These are phyloP conservation scores for Pantelozetes paolii DNA, from an alignment of 2,888 invertebrate species.

Conservation along the genomic window DNA sequence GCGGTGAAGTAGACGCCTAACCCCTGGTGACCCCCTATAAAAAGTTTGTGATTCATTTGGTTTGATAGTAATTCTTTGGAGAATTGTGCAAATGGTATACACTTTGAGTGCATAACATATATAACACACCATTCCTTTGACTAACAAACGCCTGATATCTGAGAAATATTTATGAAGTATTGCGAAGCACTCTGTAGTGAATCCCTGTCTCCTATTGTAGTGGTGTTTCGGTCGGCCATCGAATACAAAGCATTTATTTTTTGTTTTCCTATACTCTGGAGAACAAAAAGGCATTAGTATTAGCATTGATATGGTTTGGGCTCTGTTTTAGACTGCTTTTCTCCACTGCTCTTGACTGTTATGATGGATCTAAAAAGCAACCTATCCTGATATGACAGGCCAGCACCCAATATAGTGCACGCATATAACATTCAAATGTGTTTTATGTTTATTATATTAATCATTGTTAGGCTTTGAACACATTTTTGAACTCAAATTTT, in stretches of 20 bases:
- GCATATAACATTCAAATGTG: conserved; percentile 23
- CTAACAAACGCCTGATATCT: conserved; percentile 34
- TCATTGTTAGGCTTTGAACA: background rate
- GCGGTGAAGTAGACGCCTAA: too few species aligned
- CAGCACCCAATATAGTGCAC: conserved; percentile 28
- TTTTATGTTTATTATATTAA: conserved; percentile 11
- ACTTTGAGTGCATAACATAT: conserved; percentile 1
- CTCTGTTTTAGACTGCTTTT: conserved; percentile 22
- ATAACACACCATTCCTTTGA: conserved; percentile 30
- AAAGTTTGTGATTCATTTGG: conserved; percentile 34
- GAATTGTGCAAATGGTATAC: conserved; percentile 33
- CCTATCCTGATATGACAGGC: conserved; percentile 33
- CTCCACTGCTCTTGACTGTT: conserved; percentile 22
- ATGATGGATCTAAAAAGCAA: conserved; percentile 24
- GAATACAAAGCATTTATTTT: conserved; percentile 36
- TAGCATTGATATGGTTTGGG: conserved; percentile 29
- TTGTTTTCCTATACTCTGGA: conserved; percentile 29
- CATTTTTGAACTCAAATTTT: background rate
- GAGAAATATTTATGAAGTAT: conserved; percentile 36
- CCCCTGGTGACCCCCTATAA: background rate
- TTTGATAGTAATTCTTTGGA: conserved; percentile 32
- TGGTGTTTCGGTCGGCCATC: conserved; percentile 8
- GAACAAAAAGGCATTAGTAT: conserved; percentile 31
- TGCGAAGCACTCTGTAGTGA: conserved; percentile 3
- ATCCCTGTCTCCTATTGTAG: conserved; percentile 16